Conservation (phyloP, 1,140 invertebrate species). For the Caenorhabditis remanei region DNA sequence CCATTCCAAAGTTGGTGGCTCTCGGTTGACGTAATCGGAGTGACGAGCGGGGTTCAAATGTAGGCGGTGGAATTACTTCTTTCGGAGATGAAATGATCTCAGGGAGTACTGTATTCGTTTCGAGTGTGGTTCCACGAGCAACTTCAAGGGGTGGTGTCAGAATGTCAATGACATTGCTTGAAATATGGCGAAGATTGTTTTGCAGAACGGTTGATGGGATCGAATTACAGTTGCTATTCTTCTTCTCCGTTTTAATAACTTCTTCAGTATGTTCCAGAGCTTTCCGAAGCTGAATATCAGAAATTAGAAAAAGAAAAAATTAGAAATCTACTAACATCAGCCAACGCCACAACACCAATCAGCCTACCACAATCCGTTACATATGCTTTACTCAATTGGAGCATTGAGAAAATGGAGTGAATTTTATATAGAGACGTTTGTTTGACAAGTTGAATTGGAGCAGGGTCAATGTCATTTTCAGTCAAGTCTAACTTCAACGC, state of each 20-base stretch:
- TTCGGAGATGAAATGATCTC: constrained; percentile 37
- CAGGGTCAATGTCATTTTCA: constrained; percentile 92
- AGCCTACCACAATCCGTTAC: constrained; percentile 95
- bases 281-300: constrained; percentile 67
- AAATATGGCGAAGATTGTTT: constrained; percentile 1
- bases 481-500: constrained; percentile 85
- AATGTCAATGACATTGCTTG: constrained; percentile 53
- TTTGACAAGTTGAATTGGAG: constrained; percentile 97
- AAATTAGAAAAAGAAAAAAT: constrained; percentile 11
- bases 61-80: constrained; percentile 23
- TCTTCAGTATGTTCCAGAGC: constrained; percentile 60
- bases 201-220: neutral
- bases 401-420: constrained; percentile 95
- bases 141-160: constrained; percentile 58
- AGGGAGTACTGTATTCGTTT: constrained; percentile 34
- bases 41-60: constrained; percentile 23
- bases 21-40: constrained; percentile 41
- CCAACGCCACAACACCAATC: constrained; percentile 93
- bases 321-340: constrained; percentile 83
- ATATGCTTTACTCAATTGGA: constrained; percentile 95
- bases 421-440: constrained; percentile 93
- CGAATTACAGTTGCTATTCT: neutral
- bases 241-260: constrained; percentile 22
- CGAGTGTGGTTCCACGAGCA: constrained; percentile 23
- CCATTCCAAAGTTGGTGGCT: constrained; percentile 34